phyloP scores from a whole-genome alignment of 2,113 vertebrate genomes.

The Ctenodactylus gundi region DNA sequence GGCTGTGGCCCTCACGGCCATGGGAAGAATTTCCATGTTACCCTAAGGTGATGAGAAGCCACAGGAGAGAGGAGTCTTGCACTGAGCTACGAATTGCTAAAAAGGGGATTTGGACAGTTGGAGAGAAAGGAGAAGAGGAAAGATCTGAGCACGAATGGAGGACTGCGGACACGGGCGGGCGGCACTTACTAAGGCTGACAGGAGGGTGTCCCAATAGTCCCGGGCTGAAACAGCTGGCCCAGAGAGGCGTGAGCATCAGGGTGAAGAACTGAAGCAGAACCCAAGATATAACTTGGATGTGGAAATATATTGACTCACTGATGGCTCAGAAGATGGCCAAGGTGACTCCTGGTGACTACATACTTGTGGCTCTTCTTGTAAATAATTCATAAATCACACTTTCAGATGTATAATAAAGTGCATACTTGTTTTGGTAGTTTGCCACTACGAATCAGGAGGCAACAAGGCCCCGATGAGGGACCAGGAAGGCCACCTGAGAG shows the following conservation, averaged over 20 bases:
- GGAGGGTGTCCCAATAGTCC: not conserved
- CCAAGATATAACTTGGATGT: not conserved
- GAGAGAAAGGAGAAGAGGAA: not conserved
- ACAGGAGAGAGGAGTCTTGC: not conserved
- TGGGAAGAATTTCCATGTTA: not conserved
- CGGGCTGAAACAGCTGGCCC: not conserved
- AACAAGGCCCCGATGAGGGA: not conserved
- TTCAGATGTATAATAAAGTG: not conserved
- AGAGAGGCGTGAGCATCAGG: not conserved
- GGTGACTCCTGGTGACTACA: not conserved
- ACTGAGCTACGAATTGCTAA: not conserved
- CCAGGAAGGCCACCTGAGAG: not conserved
- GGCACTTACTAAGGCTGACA: not conserved
- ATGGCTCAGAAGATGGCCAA: not conserved
- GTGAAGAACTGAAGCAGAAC: not conserved
- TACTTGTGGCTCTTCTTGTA: not conserved
- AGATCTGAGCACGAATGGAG: not conserved
- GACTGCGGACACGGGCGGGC: not conserved
- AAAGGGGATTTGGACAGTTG: not conserved
- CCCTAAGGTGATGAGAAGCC: not conserved
- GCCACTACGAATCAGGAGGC: not conserved
- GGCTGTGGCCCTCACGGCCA: not conserved
- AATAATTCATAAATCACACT: not conserved
- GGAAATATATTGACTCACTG: not conserved
- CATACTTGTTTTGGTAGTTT: constrained; percentile 1